Evolutionary conservation across 2,888 invertebrate species (phyloP), one percentile per base, ranked within the genome.

Genomic region (Sicus ferrugineus): DNA sequence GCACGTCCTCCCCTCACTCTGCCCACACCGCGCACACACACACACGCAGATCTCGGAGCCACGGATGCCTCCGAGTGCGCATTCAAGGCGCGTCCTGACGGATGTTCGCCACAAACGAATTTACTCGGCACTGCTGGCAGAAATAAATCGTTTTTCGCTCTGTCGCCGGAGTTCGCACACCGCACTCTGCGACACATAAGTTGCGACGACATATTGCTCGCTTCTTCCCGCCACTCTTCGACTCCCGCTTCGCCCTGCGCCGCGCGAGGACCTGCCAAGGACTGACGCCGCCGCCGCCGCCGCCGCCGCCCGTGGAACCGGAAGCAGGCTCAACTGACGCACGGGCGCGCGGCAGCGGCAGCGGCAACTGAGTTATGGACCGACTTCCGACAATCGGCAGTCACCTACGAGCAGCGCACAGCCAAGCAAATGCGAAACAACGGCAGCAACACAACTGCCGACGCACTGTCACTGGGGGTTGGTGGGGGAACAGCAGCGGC

Each of bases 321-420:
- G 26, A 48, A 26, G 11, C 6, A 46, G 52, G n/a, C n/a, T n/a
- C n/a, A n/a, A 11, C 19, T 19, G 23, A 62, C 23, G 16, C 19
- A 26, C 38, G 19, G 31, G 30, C 31, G 31, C 16, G 34, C 63
- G 48, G 28, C 46, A 48, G 16, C 46, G 16, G 30, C 19, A 14
- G 34, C 34, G 14, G 64, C 50, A 26, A 11, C 31, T 48, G 48
- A 69, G 52, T 58, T 63, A 64, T 63, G 62, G 31, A 54, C 46
- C 48, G 30, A 21, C 58, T 56, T 42, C 42, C 46, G 56, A 68
- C 62, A 62, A 68, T 63, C 68, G 67, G 67, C 59, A 67, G 59
- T 58, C 67, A 67, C 67, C 67, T 67, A 67, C 67, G 67, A 67
- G 59, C 58, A 48, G 48, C 46, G 56, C 46, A 46, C 56, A 61